Evolutionary conservation across 2,113 vertebrate species (phyloP).

Genomic region (Pogona vitticeps): DNA sequence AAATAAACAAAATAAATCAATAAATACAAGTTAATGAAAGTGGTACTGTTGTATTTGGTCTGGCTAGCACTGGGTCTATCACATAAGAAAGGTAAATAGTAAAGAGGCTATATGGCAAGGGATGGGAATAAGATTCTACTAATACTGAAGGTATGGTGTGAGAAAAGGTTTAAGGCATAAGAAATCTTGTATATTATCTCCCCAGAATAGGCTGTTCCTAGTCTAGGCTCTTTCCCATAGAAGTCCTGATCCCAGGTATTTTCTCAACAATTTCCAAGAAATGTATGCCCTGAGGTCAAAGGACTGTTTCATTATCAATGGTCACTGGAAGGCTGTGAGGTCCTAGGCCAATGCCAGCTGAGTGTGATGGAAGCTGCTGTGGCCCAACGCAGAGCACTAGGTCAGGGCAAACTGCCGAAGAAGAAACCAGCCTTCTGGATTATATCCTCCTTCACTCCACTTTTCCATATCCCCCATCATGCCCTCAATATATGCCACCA

Average conservation of each 20-base stretch:
- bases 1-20: too few relatives aligned
- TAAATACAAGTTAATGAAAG: too few relatives aligned
- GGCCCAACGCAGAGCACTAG: background rate
- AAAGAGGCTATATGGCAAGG: background rate
- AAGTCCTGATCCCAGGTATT: background rate
- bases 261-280: background rate
- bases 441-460: background rate
- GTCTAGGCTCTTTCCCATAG: background rate
- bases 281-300: background rate
- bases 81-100: background rate
- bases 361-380: background rate
- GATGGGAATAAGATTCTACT: constrained; percentile 17
- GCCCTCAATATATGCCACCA: constrained; percentile 2
- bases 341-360: background rate
- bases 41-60: background rate
- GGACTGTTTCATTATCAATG: constrained; percentile 16
- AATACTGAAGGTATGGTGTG: background rate
- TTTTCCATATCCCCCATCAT: background rate
- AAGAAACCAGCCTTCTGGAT: constrained; percentile 16
- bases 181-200: background rate
- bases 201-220: background rate
- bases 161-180: background rate
- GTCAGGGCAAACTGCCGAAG: background rate
- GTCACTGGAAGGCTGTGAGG: background rate
- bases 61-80: background rate